These are phyloP conservation scores for Entomobrya proxima DNA, from an alignment of 2,888 invertebrate species.

Conservation along the genomic window DNA sequence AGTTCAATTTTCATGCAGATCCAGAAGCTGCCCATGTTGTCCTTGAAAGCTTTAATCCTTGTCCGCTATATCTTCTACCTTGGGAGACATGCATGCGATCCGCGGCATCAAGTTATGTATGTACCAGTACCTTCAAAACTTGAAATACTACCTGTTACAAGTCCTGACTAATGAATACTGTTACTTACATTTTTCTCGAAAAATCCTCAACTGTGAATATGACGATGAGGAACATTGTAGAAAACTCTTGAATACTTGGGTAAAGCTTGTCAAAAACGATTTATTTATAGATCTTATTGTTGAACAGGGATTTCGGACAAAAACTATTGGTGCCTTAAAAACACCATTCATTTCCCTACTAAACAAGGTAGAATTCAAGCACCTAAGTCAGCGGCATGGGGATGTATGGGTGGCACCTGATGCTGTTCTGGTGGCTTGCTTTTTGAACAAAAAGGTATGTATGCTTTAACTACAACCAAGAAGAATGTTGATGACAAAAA, in stretches of 20 bases:
- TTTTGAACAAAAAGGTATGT: conserved; percentile 66
- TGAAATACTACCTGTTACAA: background rate
- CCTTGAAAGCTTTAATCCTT: conserved; percentile 80
- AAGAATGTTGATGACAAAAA: background rate
- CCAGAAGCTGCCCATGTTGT: conserved; percentile 87
- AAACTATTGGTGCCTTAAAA: conserved; percentile 78
- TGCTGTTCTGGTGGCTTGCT: conserved; percentile 69
- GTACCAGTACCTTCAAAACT: conserved; percentile 48
- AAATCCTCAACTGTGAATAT: background rate
- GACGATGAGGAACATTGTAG: too few species aligned
- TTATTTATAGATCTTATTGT: too few species aligned
- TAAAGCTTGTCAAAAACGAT: too few species aligned
- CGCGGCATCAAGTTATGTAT: conserved; percentile 62
- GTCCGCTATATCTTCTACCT: conserved; percentile 82
- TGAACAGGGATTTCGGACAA: conserved; percentile 80
- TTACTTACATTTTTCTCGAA: too few species aligned
- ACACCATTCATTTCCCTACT: conserved; percentile 79
- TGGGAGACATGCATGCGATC: conserved; percentile 83
- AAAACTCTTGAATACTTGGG: too few species aligned
- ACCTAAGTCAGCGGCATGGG: conserved; percentile 51
- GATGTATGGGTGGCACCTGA: conserved; percentile 72
- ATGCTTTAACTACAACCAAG: background rate
- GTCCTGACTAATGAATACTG: too few species aligned
- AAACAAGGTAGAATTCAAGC: conserved; percentile 79
- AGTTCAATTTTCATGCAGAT: conserved; percentile 87